These are phyloP conservation scores for Lycaena phlaeas DNA, from an alignment of 2,888 invertebrate species.

Conservation along the genomic window DNA sequence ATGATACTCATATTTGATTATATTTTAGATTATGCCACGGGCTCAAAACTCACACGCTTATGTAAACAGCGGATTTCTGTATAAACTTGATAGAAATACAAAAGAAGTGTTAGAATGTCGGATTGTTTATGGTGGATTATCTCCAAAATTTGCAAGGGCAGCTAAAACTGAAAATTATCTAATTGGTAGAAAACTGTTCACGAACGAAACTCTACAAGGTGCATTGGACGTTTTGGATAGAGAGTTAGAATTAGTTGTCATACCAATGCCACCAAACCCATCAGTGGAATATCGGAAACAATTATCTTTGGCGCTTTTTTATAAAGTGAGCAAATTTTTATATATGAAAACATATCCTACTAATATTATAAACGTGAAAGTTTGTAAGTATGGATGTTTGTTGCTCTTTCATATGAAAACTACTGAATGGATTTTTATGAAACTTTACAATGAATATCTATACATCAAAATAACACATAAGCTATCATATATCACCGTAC, in stretches of 20 bases:
- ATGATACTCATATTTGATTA: neutral
- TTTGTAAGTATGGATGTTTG: too few species aligned
- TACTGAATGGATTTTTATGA: too few species aligned
- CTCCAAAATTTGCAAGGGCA: conserved; percentile 54
- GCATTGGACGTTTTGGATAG: conserved; percentile 29
- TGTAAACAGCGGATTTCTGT: conserved; percentile 81
- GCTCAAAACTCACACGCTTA: conserved; percentile 83
- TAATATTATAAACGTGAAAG: too few species aligned
- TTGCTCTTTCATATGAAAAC: too few species aligned
- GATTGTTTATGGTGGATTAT: conserved; percentile 74
- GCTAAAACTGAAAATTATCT: conserved; percentile 62
- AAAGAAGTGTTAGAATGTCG: conserved; percentile 51
- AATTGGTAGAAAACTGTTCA: conserved; percentile 44
- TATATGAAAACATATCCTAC: too few species aligned
- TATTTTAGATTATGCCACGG: conserved; percentile 77
- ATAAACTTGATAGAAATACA: conserved; percentile 58
- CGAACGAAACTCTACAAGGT: conserved; percentile 47
- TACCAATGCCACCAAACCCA: conserved; percentile 67
- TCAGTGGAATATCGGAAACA: conserved; percentile 72
- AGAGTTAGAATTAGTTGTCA: conserved; percentile 32
- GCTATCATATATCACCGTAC: too few species aligned
- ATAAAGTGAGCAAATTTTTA: conserved; percentile 71
- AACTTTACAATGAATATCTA: too few species aligned
- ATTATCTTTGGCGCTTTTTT: conserved; percentile 75
- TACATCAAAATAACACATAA: too few species aligned